phyloP scores from a whole-genome alignment of 2,888 invertebrate genomes.

The Timema podura region DNA sequence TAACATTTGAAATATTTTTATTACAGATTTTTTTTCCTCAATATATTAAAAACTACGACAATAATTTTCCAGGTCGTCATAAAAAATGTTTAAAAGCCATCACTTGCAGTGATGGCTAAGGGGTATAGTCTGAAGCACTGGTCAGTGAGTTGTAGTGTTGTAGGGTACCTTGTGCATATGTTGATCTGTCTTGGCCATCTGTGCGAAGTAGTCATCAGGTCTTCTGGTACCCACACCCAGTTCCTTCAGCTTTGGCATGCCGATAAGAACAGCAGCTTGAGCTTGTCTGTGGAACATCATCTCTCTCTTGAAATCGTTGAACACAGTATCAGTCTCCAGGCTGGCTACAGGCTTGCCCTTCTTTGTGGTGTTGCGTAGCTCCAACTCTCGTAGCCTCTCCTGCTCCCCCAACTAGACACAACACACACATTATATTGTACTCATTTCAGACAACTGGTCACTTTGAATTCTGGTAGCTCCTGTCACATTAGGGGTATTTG shows the following conservation, averaged over 20 bases:
- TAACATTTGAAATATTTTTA: too few species aligned
- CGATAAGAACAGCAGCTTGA: conserved; percentile 79
- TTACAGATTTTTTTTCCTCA: too few species aligned
- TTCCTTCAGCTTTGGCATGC: conserved; percentile 70
- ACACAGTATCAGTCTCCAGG: conserved; percentile 63
- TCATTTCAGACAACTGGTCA: background rate
- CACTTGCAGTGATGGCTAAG: too few species aligned
- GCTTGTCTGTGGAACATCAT: conserved; percentile 83
- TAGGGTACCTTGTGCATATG: conserved; percentile 86
- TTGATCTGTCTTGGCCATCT: conserved; percentile 96
- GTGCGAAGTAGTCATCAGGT: conserved; percentile 97
- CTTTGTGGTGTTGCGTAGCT: conserved; percentile 49
- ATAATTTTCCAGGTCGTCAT: too few species aligned
- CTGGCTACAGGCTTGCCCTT: conserved; percentile 42
- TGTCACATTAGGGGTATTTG: too few species aligned
- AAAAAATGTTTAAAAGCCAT: too few species aligned
- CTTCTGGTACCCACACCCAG: conserved; percentile 72
- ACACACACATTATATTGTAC: background rate
- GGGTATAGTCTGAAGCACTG: too few species aligned
- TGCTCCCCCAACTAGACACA: conserved; percentile 65
- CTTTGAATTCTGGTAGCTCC: too few species aligned
- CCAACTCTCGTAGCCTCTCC: conserved; percentile 62
- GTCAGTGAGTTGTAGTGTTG: too few species aligned
- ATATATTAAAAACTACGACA: too few species aligned
- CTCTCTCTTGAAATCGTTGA: conserved; percentile 91